Evolutionary conservation across 2,797 vertebrate genomes (phyloP).

Genomic region (Sebastolobus alascanus): DNA sequence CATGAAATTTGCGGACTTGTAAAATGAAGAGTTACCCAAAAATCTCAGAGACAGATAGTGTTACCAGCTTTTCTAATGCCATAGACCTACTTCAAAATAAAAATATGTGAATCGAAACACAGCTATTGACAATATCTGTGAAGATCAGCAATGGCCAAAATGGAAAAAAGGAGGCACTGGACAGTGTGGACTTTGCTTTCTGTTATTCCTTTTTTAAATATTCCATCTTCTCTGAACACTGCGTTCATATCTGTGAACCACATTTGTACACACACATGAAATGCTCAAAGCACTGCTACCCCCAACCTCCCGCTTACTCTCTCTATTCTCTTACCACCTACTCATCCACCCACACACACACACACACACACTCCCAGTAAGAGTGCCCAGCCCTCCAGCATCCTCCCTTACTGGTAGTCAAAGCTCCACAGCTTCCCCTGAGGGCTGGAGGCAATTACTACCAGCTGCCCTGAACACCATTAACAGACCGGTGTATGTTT

Average conservation of each 20-base stretch:
- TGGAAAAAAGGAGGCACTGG: not conserved
- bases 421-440: conserved; percentile 22
- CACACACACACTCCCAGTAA: conserved; percentile 19
- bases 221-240: conserved; percentile 6
- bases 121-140: not conserved
- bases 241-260: conserved; percentile 6
- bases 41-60: too few species aligned
- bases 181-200: not conserved
- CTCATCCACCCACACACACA: conserved; percentile 35
- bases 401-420: conserved; percentile 21
- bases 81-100: too few species aligned
- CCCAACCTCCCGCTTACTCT: conserved; percentile 22
- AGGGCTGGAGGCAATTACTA: conserved; percentile 27
- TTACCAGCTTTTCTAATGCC: too few species aligned
- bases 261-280: conserved; percentile 4
- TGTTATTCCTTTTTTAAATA: not conserved
- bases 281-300: conserved; percentile 11
- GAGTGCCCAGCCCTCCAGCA: conserved; percentile 29
- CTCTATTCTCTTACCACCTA: conserved; percentile 32
- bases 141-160: not conserved
- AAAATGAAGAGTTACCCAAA: too few species aligned
- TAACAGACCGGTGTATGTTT: not conserved
- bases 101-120: not conserved
- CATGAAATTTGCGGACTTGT: too few species aligned
- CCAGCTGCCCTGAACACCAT: conserved; percentile 8